These are phyloP conservation scores for Triplophysa siluroides DNA, from an alignment of 2,113 vertebrate genomes.

Conservation along the genomic window DNA sequence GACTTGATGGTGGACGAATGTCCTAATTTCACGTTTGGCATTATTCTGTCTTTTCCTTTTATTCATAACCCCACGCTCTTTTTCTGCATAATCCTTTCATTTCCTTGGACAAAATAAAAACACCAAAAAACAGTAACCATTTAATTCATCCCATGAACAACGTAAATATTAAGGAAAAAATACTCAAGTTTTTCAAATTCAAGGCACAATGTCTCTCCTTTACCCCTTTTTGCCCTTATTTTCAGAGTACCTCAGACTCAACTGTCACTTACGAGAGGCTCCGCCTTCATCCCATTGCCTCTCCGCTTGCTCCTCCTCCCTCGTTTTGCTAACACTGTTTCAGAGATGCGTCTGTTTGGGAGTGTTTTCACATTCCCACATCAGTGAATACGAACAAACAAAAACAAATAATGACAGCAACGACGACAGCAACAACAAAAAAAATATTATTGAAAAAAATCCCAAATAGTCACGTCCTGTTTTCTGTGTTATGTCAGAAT, in stretches of 20 bases:
- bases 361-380: constrained; percentile 73
- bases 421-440: constrained; percentile 57
- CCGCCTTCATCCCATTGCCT: constrained; percentile 44
- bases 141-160: constrained; percentile 62
- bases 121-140: constrained; percentile 41
- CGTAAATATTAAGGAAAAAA: constrained; percentile 59
- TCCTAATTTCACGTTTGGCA: constrained; percentile 73
- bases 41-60: constrained; percentile 52
- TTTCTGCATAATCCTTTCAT: constrained; percentile 52
- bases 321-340: constrained; percentile 68
- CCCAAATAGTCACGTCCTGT: constrained; percentile 75
- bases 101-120: constrained; percentile 52
- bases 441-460: constrained; percentile 57
- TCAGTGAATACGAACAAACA: constrained; percentile 76
- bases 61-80: constrained; percentile 25
- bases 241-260: constrained; percentile 43
- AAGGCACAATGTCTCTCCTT: constrained; percentile 82
- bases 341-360: constrained; percentile 68
- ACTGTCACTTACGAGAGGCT: constrained; percentile 37
- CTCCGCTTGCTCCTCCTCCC: constrained; percentile 50
- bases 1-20: constrained; percentile 60
- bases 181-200: constrained; percentile 74
- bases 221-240: constrained; percentile 56
- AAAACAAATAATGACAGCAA: constrained; percentile 56
- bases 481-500: constrained; percentile 76